Conservation (phyloP, 2,888 invertebrate genomes). For the Aporophyla nigra region DNA sequence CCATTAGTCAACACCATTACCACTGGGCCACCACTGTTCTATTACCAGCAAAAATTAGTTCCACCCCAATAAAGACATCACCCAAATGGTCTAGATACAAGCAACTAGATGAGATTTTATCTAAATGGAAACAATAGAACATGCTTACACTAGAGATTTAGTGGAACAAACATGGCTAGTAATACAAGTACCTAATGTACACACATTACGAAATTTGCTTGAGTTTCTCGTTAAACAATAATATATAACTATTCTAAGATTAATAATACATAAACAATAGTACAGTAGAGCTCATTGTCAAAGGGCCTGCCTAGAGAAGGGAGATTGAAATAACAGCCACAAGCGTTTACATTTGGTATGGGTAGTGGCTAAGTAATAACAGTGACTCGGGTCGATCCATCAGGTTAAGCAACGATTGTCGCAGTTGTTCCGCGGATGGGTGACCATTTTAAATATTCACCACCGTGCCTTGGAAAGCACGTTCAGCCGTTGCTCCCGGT, state of each 20-base stretch:
- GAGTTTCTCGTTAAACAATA: conserved; percentile 11
- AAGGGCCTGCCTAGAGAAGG: neutral
- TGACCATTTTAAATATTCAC: no score
- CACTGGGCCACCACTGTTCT: no score
- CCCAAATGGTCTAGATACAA: conserved; percentile 28
- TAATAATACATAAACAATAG: conserved; percentile 2
- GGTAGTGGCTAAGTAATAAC: no score
- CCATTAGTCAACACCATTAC: no score
- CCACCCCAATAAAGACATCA: neutral
- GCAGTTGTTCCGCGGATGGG: no score
- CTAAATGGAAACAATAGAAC: conserved; percentile 60
- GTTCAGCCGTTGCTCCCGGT: no score
- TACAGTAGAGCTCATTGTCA: neutral
- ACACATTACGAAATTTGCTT: conserved; percentile 41
- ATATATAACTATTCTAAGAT: neutral
- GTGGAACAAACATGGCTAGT: conserved; percentile 31
- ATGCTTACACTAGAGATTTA: conserved; percentile 51
- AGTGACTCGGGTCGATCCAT: no score
- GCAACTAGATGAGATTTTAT: conserved; percentile 55
- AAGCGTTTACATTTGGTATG: neutral
- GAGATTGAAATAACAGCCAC: neutral
- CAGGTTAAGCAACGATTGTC: no score
- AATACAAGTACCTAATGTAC: conserved; percentile 21
- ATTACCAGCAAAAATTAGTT: conserved; percentile 4
- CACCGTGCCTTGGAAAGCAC: no score